Evolutionary conservation across 1,140 invertebrate species (phyloP), one percentile per base, ranked within the genome.

Genomic region (Conus betulinus): DNA sequence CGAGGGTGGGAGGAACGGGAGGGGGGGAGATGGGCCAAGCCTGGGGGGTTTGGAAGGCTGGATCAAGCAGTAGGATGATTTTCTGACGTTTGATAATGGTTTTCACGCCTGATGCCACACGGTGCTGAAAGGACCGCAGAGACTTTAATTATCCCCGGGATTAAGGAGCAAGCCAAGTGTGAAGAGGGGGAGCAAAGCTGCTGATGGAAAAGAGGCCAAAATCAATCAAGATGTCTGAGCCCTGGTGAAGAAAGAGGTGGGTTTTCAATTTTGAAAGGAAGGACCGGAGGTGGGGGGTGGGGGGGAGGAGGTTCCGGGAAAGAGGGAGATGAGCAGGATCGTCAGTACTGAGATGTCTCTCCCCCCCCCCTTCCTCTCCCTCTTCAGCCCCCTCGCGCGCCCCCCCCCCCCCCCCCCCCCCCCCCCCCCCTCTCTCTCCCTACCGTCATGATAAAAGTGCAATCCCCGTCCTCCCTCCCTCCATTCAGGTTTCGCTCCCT

Each of bases 81-180:
- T 85, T 51, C 84, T 85, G 60, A 67, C 55, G 60, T 74, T 74
- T 74, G 57, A 71, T 71, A 71, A 85, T 85, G 39, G 84, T 74
- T 52, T 74, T 85, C 57, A 52, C 51, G 84, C 84, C 6, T 85
- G 71, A 85, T 74, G 63, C 63, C 11, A 20, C 71, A 74, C 84
- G 10, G 60, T 74, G 39, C 63, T 85, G 60, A 85, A 85, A 74
- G 74, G 63, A 51, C 63, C 63, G 71, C 84, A 20, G 84, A 85
- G 84, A 85, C 71, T 85, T 85, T 87, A 87, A 87, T 87, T 87
- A 87, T 76, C 15, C 71, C 85, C 53, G 74, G 74, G 57, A 87
- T 87, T 87, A 87, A 79, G 85, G 71, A 27, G 5, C 27, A 39
- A 87, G 71, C 79, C 71, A 57, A 51, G 51, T 87, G 85, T 87